phyloP scores from a whole-genome alignment of 2,113 vertebrate genomes.

The Illadopsis cleaveri region DNA sequence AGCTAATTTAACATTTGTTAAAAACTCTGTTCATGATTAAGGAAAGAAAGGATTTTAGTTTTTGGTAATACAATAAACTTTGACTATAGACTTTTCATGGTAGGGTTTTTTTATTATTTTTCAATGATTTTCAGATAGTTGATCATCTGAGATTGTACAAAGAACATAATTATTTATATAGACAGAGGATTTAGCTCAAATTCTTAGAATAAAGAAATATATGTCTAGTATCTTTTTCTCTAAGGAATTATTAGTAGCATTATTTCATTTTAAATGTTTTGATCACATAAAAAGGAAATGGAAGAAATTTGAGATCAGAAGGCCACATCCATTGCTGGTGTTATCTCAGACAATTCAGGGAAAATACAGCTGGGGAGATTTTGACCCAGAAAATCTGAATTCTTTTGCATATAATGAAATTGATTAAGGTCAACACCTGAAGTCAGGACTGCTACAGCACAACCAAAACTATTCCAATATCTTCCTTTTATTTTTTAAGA shows the following conservation, averaged over 20 bases:
- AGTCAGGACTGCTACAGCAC: background rate
- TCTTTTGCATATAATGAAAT: conserved; percentile 25
- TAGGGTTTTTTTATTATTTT: background rate
- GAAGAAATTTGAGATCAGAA: conserved; percentile 9
- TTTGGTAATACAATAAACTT: background rate
- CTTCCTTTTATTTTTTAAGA: background rate
- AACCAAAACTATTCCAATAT: background rate
- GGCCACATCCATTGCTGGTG: background rate
- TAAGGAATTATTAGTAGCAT: background rate
- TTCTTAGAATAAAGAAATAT: background rate
- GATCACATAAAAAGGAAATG: background rate
- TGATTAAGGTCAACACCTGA: conserved; percentile 32
- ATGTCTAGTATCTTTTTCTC: background rate
- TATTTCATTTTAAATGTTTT: background rate
- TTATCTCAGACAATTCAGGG: background rate
- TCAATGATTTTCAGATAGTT: background rate
- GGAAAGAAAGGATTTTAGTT: background rate
- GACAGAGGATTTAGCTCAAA: background rate
- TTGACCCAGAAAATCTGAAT: conserved; percentile 48
- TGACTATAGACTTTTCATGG: background rate
- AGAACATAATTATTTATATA: background rate
- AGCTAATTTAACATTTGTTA: background rate
- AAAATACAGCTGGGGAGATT: background rate
- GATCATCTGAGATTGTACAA: background rate
- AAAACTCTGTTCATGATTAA: background rate